phyloP scores from a whole-genome alignment of 2,797 vertebrate genomes.

The Arctocebus calabarensis region DNA sequence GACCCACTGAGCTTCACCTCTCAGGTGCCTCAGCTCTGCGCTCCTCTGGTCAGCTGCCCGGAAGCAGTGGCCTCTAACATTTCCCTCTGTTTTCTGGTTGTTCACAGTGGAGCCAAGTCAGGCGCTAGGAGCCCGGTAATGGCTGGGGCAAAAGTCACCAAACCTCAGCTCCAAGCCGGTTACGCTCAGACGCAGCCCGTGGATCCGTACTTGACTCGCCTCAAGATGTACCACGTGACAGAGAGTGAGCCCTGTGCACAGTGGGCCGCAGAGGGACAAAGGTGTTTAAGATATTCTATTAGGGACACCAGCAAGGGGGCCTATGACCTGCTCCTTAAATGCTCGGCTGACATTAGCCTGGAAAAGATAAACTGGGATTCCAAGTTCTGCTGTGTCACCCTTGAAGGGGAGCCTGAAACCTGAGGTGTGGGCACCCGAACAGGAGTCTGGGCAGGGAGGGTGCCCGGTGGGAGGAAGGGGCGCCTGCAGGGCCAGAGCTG shows the following conservation, averaged over 20 bases:
- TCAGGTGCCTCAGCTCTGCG: background rate
- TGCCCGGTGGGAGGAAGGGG: background rate
- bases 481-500: too few species aligned
- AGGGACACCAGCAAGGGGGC: background rate
- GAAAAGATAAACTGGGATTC: background rate
- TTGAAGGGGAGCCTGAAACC: too few species aligned
- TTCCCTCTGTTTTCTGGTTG: background rate
- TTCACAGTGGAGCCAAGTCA: background rate
- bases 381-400: background rate
- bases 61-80: background rate
- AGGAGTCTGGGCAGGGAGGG: too few species aligned
- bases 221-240: background rate
- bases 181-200: background rate
- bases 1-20: background rate
- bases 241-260: too few species aligned
- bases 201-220: accelerated
- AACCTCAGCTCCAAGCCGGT: background rate
- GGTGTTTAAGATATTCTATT: background rate
- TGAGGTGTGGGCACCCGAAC: background rate
- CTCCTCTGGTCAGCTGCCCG: background rate
- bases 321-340: background rate
- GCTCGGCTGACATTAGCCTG: background rate
- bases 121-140: background rate
- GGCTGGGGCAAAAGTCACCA: background rate
- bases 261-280: background rate